Evolutionary conservation across 2,113 vertebrate genomes (phyloP), one percentile per base, ranked within the genome.

Genomic region (Psittacula cyanocephala): DNA sequence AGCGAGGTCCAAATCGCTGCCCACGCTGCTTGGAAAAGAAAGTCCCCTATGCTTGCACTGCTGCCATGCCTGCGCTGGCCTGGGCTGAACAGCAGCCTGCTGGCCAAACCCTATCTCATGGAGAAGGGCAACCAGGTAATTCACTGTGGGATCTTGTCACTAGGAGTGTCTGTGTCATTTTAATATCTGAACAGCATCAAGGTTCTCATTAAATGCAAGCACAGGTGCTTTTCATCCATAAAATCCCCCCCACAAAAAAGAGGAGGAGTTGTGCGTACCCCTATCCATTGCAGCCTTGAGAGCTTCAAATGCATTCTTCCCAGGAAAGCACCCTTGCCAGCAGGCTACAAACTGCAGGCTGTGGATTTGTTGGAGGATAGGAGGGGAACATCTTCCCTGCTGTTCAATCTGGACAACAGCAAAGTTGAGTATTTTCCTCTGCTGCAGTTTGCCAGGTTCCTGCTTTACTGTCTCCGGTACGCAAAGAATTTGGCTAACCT

Each of bases 241-340:
- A 64, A 81, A 68, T 17, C 4, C 2, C 13, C 6, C 7, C 23
- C 15, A 35, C 57, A 35, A 43, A 22, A 5, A 64, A 33, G 17
- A 17, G 39, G 18, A 50, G 25, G 28, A 75, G 10, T 11, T 63
- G 6, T 2, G 2, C 0, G 0, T 28, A 37, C 3, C 31, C 15
- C 5, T 10, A 25, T 11, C n/a, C 18, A 6, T 23, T 29, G 41
- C 69, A 70, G 17, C 43, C 49, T 39, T 29, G 28, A 57, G 46
- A 52, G 7, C 29, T 49, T 37, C 35, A 44, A 44, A 63, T 12
- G 6, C 16, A 27, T 33, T 67, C 14, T 14, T 70, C 20, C 41
- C 28, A 75, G 47, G 31, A 70, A 7, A 84, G 15, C 18, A 49
- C 23, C 50, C 28, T 33, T 63, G 46, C 35, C 55, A 84, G 41